Evolutionary conservation across 2,888 invertebrate species (phyloP), one percentile per base, ranked within the genome.

Genomic region (Eubasilissa splendida): DNA sequence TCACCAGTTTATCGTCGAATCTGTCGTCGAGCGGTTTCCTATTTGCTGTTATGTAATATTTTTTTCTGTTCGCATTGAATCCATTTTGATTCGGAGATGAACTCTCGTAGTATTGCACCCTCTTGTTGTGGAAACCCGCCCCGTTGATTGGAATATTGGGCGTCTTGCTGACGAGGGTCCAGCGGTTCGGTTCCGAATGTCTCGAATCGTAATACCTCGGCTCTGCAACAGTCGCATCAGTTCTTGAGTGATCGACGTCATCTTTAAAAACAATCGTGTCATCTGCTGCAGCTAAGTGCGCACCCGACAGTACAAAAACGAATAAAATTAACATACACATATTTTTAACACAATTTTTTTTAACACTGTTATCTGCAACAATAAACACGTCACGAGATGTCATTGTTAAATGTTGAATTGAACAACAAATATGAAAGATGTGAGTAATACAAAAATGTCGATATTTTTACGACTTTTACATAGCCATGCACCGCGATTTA

Each of bases 161-260:
- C n/a, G 81, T 82, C 60, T 84, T 84, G 56, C 82, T 82, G 8
- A 84, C 71, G 1, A 84, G 78, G 1, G 82, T 82, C 84, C 84
- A 84, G 66, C 84, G 60, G 31, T 81, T 68, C 42, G 4, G 58
- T 33, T 76, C 63, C 5, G 54, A 22, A 1, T 68, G 73, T 14
- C 81, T 56, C 11, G 75, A 52, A 8, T 59, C 76, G 31, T 79
- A 79, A 14, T 81, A 77, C 59, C 76, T 76, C 14, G 77, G 70
- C 10, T 73, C 74, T 1, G 14, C 56, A 42, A 9, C 63, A 14
- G 53, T 63, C n/a, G 22, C 7, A 63, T 12, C 53, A 33, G 58
- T n/a, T 60, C 80, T 56, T n/a, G 52, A 22, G 42, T 42, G 66
- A 22, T 65, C 53, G n/a, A 11, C 56, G 7, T 76, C 76, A 50